Conservation (phyloP, 2,113 vertebrate genomes). For the Spheniscus mendiculus region DNA sequence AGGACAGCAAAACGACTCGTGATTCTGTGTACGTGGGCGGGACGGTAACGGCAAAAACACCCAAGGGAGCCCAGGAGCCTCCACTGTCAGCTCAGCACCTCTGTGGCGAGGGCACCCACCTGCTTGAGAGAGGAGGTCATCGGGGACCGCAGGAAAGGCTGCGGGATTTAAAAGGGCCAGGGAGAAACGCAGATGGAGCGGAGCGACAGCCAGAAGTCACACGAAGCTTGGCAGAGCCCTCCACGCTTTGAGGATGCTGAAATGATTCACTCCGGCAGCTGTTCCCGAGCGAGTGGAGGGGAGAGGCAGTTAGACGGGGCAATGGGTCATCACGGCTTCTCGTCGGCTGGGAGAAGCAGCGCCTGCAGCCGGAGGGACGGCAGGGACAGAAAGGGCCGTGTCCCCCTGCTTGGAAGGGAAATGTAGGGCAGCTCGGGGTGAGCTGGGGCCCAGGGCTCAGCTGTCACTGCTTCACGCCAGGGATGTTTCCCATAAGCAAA, state of each 20-base stretch:
- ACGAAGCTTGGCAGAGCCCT: not conserved
- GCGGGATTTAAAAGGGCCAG: rapidly evolving
- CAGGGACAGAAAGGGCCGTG: not conserved
- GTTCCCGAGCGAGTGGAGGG: not conserved
- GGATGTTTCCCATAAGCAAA: not conserved
- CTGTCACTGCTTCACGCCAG: rapidly evolving
- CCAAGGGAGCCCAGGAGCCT: not conserved
- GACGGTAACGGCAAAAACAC: rapidly evolving
- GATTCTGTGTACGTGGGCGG: rapidly evolving
- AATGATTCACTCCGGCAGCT: not conserved
- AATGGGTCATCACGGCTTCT: rapidly evolving
- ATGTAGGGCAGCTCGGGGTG: not conserved
- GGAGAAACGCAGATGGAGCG: not conserved
- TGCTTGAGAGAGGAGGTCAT: rapidly evolving
- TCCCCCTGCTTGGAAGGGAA: not conserved
- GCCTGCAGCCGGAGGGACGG: not conserved
- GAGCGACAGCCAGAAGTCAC: not conserved
- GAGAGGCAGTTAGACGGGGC: not conserved
- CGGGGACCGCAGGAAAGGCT: not conserved
- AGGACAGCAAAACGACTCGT: not conserved
- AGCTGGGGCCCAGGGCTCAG: not conserved
- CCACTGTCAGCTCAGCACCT: rapidly evolving
- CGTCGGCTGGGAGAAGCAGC: not conserved
- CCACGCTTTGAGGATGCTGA: not conserved
- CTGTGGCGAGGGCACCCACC: not conserved